Conservation (phyloP, 2,888 invertebrate genomes). For the Carabus problematicus region DNA sequence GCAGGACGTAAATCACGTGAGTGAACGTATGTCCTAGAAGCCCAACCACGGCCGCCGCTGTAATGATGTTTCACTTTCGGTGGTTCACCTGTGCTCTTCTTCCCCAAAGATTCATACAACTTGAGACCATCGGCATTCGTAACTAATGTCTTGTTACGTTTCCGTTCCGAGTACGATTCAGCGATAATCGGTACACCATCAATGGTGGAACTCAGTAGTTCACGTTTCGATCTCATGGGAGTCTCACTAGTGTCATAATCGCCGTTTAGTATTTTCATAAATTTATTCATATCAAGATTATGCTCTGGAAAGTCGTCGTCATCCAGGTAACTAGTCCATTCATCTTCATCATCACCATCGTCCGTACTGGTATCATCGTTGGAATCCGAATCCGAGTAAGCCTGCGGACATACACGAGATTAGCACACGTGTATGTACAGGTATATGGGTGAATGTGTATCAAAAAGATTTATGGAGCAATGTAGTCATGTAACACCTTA, state of each 20-base stretch:
- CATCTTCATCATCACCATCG: constrained; percentile 10
- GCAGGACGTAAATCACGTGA: not conserved
- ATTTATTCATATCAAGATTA: not conserved
- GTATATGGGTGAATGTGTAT: no score
- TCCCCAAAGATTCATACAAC: constrained; percentile 42
- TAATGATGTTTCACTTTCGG: no score
- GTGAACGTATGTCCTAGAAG: constrained; percentile 22
- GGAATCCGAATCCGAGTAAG: not conserved
- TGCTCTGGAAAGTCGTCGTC: not conserved
- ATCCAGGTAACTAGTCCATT: no score
- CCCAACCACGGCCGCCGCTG: constrained; percentile 47
- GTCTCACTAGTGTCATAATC: not conserved
- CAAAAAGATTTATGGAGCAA: no score
- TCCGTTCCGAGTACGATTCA: constrained; percentile 54
- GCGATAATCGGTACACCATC: constrained; percentile 56
- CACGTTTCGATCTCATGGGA: constrained; percentile 54
- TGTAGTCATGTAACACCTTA: no score
- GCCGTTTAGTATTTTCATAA: not conserved
- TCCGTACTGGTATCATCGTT: not conserved
- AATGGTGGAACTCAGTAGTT: constrained; percentile 52
- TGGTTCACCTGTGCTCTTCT: no score
- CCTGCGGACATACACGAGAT: not conserved
- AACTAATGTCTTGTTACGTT: constrained; percentile 46
- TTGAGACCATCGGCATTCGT: constrained; percentile 42
- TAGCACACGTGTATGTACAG: no score